Base-by-base conservation (phyloP, 2,888 invertebrate species). In the Camptogramma bilineatum region DNA sequence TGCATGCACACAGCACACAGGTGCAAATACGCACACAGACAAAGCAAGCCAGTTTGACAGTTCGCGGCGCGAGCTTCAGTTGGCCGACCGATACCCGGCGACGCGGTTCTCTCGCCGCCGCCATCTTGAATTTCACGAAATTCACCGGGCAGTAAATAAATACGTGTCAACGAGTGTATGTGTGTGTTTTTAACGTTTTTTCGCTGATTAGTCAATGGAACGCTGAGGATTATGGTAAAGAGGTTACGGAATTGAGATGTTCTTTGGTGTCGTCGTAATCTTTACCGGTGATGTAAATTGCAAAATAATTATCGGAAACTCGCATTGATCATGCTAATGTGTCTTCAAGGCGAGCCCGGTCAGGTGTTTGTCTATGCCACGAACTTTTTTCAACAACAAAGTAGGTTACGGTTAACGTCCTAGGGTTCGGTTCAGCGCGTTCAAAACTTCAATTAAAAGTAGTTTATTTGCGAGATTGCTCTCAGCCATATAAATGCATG, bases 21-120 rank as follows among this genome's bases (percentile, higher is more conserved):
- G 59, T 59, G 68, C 53, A 58, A 70, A 61, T 59, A 60, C 71
- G 66, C 81, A 84, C 82, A 78, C 77, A 74, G 77, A 77, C 75
- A 81, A 77, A 73, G 75, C 71, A 80, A 88, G 88, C 91, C 84
- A 86, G 91, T 91, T 92, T 91, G 91, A 90, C 91, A 88, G 88
- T 88, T 88, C 82, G 77, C 82, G 77, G 78, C 77, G 76, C 72
- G 73, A 77, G 77, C 81, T 78, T 90, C 91, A 92, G 92, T 93
- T 87, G 87, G 90, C 87, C 91, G 90, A 86, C 87, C 90, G 90
- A 86, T 85, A 88, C 81, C 82, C 90, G 90, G 91, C 91, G 88
- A 83, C 86, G 90, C 89, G 90, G 89, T 74, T 84, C 79, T 85
- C 72, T 79, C 78, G 69, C 72, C 73, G 82, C 78, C 86, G 88